phyloP scores from a whole-genome alignment of 1,140 invertebrate species.

The Charaxes varanes region DNA sequence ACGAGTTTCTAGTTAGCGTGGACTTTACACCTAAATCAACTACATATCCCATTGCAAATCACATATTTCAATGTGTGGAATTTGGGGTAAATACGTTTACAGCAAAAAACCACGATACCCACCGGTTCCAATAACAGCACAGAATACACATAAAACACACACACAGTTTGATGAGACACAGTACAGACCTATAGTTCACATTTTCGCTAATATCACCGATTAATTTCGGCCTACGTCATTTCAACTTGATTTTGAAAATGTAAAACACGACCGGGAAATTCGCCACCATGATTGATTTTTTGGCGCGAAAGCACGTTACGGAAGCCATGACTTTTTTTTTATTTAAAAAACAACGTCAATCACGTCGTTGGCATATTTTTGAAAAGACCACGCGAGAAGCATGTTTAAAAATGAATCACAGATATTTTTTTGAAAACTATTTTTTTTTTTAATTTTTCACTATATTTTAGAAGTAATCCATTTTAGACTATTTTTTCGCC shows the following conservation, averaged over 20 bases:
- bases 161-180: conserved; percentile 31
- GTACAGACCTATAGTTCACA: conserved; percentile 45
- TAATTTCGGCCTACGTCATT: conserved; percentile 38
- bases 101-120: neutral
- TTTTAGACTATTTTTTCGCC: conserved; percentile 4
- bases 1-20: no score
- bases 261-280: conserved; percentile 47
- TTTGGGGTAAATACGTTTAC: neutral
- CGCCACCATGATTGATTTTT: conserved; percentile 55
- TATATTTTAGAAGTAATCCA: conserved; percentile 4
- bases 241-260: conserved; percentile 65
- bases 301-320: conserved; percentile 56
- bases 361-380: conserved; percentile 2
- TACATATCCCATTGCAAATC: no score
- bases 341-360: conserved; percentile 26
- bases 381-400: no score
- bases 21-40: no score
- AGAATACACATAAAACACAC: conserved; percentile 21
- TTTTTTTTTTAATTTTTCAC: neutral
- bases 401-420: no score
- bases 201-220: conserved; percentile 33
- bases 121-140: conserved; percentile 2
- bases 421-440: neutral
- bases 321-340: no score
- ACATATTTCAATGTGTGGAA: no score